phyloP scores from a whole-genome alignment of 2,888 invertebrate genomes.

The Gymnoscelis rufifasciata region DNA sequence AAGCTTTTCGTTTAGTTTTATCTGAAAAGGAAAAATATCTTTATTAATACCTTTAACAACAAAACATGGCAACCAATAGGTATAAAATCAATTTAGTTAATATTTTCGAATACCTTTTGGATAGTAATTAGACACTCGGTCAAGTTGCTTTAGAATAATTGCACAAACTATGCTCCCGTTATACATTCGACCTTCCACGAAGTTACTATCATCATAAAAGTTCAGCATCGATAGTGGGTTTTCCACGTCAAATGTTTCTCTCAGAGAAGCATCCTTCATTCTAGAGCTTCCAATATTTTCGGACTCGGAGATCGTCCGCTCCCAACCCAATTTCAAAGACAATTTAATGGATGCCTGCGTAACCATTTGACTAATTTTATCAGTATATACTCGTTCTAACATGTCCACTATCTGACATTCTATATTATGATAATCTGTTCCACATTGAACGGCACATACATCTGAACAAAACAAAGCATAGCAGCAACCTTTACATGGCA shows the following conservation, averaged over 20 bases:
- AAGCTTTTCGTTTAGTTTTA: neutral
- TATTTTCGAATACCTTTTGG: slow-evolving; percentile 20
- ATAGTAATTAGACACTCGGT: slow-evolving; percentile 9
- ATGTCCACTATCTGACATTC: slow-evolving; percentile 14
- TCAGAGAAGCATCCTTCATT: slow-evolving; percentile 5
- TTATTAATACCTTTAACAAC: neutral
- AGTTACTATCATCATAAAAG: slow-evolving; percentile 5
- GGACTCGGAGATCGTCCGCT: slow-evolving; percentile 11
- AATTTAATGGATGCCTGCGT: slow-evolving; percentile 16
- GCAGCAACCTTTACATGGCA: neutral
- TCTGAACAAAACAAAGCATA: slow-evolving; percentile 13
- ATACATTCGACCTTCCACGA: slow-evolving; percentile 6
- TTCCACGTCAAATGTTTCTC: slow-evolving; percentile 7
- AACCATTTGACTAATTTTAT: neutral
- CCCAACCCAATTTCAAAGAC: slow-evolving; percentile 18
- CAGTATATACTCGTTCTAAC: neutral
- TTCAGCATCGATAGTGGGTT: slow-evolving; percentile 14
- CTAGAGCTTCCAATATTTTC: slow-evolving; percentile 9
- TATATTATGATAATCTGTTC: slow-evolving; percentile 15
- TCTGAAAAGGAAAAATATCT: neutral
- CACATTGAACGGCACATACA: slow-evolving; percentile 7
- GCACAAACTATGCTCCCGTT: slow-evolving; percentile 12
- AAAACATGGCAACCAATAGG: no score
- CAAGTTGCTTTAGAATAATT: neutral
- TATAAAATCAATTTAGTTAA: no score